phyloP scores from a whole-genome alignment of 2,797 vertebrate species.

The Syngnathus acus region DNA sequence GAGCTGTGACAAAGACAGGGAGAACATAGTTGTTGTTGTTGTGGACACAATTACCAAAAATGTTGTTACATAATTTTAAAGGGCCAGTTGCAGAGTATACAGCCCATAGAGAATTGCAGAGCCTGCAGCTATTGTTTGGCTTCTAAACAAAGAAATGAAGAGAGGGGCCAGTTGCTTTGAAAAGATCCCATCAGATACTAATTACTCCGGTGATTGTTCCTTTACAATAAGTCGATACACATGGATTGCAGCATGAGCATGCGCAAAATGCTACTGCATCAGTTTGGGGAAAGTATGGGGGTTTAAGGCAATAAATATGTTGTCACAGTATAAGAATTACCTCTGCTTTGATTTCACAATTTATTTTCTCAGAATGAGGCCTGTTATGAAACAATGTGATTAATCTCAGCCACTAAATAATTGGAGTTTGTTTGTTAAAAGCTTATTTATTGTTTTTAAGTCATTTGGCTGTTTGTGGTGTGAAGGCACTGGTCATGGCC shows the following conservation, averaged over 20 bases:
- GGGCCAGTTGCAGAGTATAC: neutral
- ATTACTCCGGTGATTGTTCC: neutral
- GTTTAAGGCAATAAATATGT: constrained; percentile 19
- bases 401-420: neutral
- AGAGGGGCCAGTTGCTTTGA: constrained; percentile 6
- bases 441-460: constrained; percentile 15
- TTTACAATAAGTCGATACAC: neutral
- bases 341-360: constrained; percentile 1
- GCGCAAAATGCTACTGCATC: neutral
- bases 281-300: constrained; percentile 33
- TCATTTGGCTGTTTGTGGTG: constrained; percentile 44
- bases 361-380: constrained; percentile 12
- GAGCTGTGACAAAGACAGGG: constrained; percentile 34
- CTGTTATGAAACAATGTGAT: constrained; percentile 1
- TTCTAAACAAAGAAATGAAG: constrained; percentile 8
- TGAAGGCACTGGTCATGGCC: constrained; percentile 50
- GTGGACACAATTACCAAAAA: neutral
- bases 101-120: neutral
- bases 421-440: neutral
- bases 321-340: constrained; percentile 19
- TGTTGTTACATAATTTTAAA: neutral
- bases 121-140: constrained; percentile 10
- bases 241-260: neutral
- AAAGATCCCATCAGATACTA: neutral
- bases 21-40: constrained; percentile 24